Evolutionary conservation across 2,888 invertebrate genomes (phyloP).

Genomic region (Mythimna ferrago): DNA sequence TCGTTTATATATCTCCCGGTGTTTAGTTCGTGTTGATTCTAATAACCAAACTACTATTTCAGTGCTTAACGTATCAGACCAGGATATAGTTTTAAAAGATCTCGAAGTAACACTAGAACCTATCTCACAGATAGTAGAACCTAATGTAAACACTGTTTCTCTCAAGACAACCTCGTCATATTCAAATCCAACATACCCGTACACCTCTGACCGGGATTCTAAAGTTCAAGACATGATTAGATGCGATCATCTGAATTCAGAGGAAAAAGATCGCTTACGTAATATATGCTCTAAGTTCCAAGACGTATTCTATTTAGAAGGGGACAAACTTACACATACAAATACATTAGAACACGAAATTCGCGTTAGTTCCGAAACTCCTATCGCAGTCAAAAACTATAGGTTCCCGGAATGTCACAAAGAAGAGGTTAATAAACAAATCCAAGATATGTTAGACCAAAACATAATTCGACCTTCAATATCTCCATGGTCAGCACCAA

Average conservation of each 20-base stretch:
- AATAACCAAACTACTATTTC: too few relatives aligned
- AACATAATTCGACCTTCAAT: neutral
- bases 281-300: constrained; percentile 7
- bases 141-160: too few relatives aligned
- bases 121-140: too few relatives aligned
- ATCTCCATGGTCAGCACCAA: too few relatives aligned
- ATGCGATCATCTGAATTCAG: constrained; percentile 7
- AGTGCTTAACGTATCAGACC: too few relatives aligned
- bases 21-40: too few relatives aligned
- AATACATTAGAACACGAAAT: neutral
- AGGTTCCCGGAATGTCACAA: neutral
- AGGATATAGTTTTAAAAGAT: too few relatives aligned
- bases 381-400: neutral
- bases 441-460: neutral
- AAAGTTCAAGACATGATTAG: constrained; percentile 9
- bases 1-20: too few relatives aligned
- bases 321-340: constrained; percentile 5
- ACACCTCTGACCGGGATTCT: neutral
- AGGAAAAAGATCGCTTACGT: neutral
- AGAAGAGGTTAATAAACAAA: neutral
- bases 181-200: constrained; percentile 1
- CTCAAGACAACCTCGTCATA: too few relatives aligned
- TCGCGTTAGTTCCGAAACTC: constrained; percentile 6
- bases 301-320: constrained; percentile 11
- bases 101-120: too few relatives aligned